Conservation (phyloP, 2,113 vertebrate species). For the Hoplias malabaricus region DNA sequence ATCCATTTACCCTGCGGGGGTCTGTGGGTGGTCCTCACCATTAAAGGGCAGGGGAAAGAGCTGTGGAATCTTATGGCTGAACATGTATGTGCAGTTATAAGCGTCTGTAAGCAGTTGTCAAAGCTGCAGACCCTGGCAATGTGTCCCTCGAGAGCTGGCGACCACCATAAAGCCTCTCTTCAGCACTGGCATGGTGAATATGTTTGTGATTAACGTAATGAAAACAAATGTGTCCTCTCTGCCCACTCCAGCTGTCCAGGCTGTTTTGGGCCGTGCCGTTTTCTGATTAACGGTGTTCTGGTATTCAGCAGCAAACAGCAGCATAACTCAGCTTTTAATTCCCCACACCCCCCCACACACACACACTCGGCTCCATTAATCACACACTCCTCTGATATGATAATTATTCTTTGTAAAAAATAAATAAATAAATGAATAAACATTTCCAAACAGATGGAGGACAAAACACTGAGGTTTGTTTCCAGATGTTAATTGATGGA, state of each 20-base stretch:
- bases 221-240: not conserved
- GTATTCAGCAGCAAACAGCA: not conserved
- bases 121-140: no score
- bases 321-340: constrained; percentile 12
- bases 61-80: no score
- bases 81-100: no score
- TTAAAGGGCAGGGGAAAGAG: no score
- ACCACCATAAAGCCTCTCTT: not conserved
- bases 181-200: constrained; percentile 5
- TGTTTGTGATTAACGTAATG: constrained; percentile 15
- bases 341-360: constrained; percentile 2
- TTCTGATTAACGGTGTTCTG: constrained; percentile 10
- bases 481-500: not conserved
- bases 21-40: no score
- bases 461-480: not conserved
- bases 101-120: no score
- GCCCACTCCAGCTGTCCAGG: not conserved
- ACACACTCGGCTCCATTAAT: constrained; percentile 7
- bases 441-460: not conserved
- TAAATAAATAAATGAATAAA: no score
- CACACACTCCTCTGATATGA: not conserved
- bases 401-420: not conserved
- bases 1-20: no score
- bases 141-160: no score
- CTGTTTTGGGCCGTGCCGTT: not conserved